Evolutionary conservation across 2,797 vertebrate genomes (phyloP).

Genomic region (Carapus acus): DNA sequence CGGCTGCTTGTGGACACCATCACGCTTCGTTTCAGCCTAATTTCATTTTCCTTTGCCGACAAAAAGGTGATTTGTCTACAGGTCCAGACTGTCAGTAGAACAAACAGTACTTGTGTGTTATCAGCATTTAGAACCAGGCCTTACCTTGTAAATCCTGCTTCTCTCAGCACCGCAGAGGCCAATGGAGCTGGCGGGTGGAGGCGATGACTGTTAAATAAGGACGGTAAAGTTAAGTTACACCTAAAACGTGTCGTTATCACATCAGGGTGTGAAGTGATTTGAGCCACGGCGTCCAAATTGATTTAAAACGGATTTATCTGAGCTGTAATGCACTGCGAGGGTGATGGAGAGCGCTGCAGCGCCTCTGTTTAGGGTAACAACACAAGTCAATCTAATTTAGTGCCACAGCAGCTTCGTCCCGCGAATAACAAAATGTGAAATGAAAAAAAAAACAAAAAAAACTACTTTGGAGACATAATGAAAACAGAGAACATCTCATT

Average conservation of each 20-base stretch:
- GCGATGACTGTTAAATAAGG: background rate
- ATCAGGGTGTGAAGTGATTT: background rate
- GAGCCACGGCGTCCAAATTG: no score
- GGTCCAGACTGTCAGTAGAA: slow-evolving; percentile 2
- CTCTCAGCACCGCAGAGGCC: background rate
- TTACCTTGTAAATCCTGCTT: slow-evolving; percentile 7
- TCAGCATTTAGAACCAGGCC: slow-evolving; percentile 13
- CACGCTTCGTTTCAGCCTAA: slow-evolving; percentile 9
- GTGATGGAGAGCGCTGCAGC: background rate
- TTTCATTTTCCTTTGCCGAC: slow-evolving; percentile 11
- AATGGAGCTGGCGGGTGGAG: slow-evolving; percentile 3
- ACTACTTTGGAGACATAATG: slow-evolving; percentile 1
- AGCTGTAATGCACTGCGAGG: background rate
- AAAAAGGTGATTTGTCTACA: slow-evolving; percentile 10
- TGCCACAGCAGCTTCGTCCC: background rate
- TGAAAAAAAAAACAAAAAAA: no score
- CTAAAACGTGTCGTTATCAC: background rate
- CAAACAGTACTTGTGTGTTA: slow-evolving; percentile 13
- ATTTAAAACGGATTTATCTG: background rate
- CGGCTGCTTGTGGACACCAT: background rate
- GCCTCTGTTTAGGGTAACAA: background rate
- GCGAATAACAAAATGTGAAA: background rate
- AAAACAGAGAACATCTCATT: slow-evolving; percentile 14
- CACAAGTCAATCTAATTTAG: background rate
- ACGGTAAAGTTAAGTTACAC: slow-evolving; percentile 4